These are phyloP conservation scores for Galerucella nymphaeae DNA, from an alignment of 2,888 invertebrate genomes.

Conservation along the genomic window DNA sequence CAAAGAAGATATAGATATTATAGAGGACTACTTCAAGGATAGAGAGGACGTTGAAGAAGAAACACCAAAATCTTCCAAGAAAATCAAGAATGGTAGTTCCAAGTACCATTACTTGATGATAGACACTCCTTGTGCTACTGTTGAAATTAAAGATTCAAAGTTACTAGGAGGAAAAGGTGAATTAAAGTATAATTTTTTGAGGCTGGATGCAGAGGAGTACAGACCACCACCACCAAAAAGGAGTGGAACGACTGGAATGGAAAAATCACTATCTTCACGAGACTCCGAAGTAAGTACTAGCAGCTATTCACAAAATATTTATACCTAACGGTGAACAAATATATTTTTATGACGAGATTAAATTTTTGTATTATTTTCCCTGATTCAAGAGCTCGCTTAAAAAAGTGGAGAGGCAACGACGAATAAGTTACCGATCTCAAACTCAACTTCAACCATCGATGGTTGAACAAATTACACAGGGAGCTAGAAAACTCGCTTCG, in stretches of 20 bases:
- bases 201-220: neutral
- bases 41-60: neutral
- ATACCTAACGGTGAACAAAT: no score
- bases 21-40: neutral
- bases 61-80: neutral
- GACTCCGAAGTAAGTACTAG: neutral
- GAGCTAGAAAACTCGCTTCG: neutral
- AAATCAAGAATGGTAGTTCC: neutral
- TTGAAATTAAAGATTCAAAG: neutral
- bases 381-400: neutral
- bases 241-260: neutral
- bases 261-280: neutral
- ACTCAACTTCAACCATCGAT: neutral
- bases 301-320: no score
- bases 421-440: neutral
- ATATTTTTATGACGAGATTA: no score
- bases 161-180: neutral
- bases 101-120: neutral
- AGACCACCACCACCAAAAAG: neutral
- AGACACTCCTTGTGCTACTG: neutral
- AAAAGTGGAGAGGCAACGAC: neutral
- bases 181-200: neutral
- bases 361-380: no score
- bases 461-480: neutral
- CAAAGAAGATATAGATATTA: slow-evolving; percentile 1